These are phyloP conservation scores for Martes martes DNA, from an alignment of 2,113 vertebrate genomes.

Conservation along the genomic window DNA sequence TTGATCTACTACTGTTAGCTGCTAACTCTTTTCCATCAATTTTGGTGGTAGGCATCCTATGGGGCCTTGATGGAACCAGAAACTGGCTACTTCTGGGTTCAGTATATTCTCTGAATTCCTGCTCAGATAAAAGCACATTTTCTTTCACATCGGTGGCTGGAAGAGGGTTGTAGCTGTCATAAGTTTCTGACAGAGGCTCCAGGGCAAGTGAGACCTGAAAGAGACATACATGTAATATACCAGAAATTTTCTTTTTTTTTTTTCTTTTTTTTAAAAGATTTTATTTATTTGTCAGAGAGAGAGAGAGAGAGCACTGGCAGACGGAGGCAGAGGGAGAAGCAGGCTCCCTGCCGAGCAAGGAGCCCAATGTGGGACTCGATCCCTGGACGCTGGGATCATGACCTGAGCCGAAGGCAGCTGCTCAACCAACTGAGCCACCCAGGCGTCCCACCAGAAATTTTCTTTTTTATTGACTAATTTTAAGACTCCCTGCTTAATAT, in stretches of 20 bases:
- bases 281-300: too few relatives aligned
- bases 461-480: conserved; percentile 26
- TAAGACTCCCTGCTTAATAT: conserved; percentile 6
- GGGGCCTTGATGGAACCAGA: conserved; percentile 61
- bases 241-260: conserved; percentile 37
- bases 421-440: too few relatives aligned
- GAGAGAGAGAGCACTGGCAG: too few relatives aligned
- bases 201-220: conserved; percentile 90
- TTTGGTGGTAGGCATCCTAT: conserved; percentile 34
- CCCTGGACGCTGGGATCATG: too few relatives aligned
- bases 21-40: conserved; percentile 72
- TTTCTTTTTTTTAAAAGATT: background rate
- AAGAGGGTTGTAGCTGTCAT: conserved; percentile 83
- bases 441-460: background rate
- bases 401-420: too few relatives aligned
- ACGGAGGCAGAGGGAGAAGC: too few relatives aligned
- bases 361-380: too few relatives aligned
- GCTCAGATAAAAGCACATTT: conserved; percentile 59
- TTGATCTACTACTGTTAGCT: conserved; percentile 70
- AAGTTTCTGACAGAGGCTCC: conserved; percentile 89
- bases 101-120: conserved; percentile 38
- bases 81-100: conserved; percentile 58
- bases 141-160: conserved; percentile 76
- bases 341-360: too few relatives aligned
- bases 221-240: background rate